A percentile compares a stretch with the other conserved stretches of the same genome.
These are phyloP conservation scores for Coenonympha glycerion DNA, from an alignment of 2,888 invertebrate species.

Conservation along the genomic window DNA sequence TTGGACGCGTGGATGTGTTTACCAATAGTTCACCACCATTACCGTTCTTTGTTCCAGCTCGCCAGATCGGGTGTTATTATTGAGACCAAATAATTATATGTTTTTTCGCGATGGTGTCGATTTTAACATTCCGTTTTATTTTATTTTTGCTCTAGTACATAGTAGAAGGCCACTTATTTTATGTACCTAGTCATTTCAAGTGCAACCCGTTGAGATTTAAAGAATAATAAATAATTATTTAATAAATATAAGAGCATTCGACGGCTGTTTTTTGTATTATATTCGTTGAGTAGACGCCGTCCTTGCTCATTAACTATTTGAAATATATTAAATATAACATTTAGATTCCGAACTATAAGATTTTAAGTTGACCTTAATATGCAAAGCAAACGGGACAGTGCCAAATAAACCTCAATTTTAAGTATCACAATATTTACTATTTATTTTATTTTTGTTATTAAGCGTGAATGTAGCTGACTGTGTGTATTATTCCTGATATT, in stretches of 20 bases:
- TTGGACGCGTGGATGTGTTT: constrained; percentile 63
- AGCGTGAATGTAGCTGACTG: constrained; percentile 74
- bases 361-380: constrained; percentile 31
- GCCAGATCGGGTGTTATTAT: constrained; percentile 67
- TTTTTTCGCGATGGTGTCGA: constrained; percentile 72
- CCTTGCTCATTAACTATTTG: constrained; percentile 30
- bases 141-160: constrained; percentile 57
- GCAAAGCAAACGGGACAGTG: constrained; percentile 63
- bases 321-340: constrained; percentile 33
- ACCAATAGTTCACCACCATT: constrained; percentile 55
- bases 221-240: constrained; percentile 54
- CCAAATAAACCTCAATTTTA: constrained; percentile 73
- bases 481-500: constrained; percentile 75
- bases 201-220: constrained; percentile 74
- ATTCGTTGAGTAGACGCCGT: constrained; percentile 52
- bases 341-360: constrained; percentile 36
- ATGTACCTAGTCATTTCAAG: constrained; percentile 75
- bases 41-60: constrained; percentile 57
- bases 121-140: constrained; percentile 72
- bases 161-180: constrained; percentile 67
- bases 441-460: constrained; percentile 55
- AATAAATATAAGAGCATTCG: constrained; percentile 35
- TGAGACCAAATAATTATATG: constrained; percentile 76
- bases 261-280: constrained; percentile 62
- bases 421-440: constrained; percentile 53